A percentile compares a stretch with the other conserved stretches of the same genome.
Evolutionary conservation across 1,140 invertebrate species (phyloP).

Genomic region (Bombus superbus): DNA sequence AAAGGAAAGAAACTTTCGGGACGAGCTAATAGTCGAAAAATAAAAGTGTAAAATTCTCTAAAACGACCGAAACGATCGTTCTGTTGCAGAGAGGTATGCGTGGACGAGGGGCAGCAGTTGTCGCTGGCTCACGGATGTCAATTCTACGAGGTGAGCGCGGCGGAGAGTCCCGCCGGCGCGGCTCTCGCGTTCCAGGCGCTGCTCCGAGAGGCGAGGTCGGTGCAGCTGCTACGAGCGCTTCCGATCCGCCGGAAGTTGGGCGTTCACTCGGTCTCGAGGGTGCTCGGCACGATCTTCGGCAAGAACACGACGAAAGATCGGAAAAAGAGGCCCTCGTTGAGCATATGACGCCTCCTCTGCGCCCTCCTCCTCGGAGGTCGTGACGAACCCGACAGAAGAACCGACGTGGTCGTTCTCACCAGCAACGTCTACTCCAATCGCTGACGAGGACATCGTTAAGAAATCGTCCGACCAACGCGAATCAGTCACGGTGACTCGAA

Average conservation of each 20-base stretch:
- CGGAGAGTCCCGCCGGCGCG: conserved; percentile 90
- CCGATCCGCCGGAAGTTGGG: conserved; percentile 89
- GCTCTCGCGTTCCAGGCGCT: conserved; percentile 91
- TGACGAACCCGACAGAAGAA: conserved; percentile 74
- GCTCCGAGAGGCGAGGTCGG: conserved; percentile 88
- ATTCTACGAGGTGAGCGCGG: conserved; percentile 93
- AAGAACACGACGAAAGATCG: conserved; percentile 89
- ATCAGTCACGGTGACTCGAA: neutral
- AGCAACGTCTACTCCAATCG: conserved; percentile 76
- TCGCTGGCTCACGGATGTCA: conserved; percentile 91
- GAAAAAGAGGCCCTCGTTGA: conserved; percentile 90
- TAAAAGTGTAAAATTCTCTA: neutral
- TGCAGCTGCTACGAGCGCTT: conserved; percentile 88
- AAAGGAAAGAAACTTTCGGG: too few relatives aligned
- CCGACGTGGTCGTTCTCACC: conserved; percentile 76
- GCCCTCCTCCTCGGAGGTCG: conserved; percentile 76
- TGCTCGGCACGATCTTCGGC: conserved; percentile 90
- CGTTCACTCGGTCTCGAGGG: conserved; percentile 90
- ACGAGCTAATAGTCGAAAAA: too few relatives aligned
- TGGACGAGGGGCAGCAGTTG: conserved; percentile 91
- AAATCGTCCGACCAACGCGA: neutral
- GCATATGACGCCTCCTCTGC: conserved; percentile 84
- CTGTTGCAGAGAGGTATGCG: conserved; percentile 87
- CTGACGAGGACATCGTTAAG: conserved; percentile 53
- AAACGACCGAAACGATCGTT: neutral